Conservation (phyloP, 2,113 vertebrate species). For the Barnardius zonarius region DNA sequence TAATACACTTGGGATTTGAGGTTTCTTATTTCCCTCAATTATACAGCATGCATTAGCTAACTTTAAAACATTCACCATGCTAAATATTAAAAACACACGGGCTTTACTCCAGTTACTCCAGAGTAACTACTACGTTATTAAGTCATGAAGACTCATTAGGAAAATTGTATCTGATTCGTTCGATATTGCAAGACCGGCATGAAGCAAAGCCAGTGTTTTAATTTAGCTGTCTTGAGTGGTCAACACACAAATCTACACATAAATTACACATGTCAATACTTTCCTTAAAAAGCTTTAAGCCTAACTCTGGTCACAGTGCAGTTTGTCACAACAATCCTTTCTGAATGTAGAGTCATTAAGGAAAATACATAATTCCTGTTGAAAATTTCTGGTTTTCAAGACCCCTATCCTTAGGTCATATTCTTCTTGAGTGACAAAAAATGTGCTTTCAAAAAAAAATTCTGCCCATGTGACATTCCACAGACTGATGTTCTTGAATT, state of each 20-base stretch:
- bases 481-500: neutral
- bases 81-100: slow-evolving; percentile 31
- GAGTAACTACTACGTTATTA: neutral
- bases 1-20: neutral
- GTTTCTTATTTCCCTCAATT: slow-evolving; percentile 30
- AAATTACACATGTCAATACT: neutral
- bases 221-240: neutral
- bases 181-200: neutral
- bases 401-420: neutral
- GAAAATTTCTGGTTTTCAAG: neutral
- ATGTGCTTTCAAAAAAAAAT: neutral
- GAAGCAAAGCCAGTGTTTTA: neutral
- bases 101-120: slow-evolving; percentile 25
- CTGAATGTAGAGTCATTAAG: neutral
- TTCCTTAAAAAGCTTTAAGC: neutral
- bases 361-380: neutral
- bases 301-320: neutral
- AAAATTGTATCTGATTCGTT: neutral
- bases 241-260: neutral
- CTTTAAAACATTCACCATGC: neutral
- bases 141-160: neutral
- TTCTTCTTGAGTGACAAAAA: neutral
- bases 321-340: neutral
- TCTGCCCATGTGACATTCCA: neutral
- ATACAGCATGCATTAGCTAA: neutral